Conservation (phyloP, 2,888 invertebrate genomes). For the Papilio gigon region DNA sequence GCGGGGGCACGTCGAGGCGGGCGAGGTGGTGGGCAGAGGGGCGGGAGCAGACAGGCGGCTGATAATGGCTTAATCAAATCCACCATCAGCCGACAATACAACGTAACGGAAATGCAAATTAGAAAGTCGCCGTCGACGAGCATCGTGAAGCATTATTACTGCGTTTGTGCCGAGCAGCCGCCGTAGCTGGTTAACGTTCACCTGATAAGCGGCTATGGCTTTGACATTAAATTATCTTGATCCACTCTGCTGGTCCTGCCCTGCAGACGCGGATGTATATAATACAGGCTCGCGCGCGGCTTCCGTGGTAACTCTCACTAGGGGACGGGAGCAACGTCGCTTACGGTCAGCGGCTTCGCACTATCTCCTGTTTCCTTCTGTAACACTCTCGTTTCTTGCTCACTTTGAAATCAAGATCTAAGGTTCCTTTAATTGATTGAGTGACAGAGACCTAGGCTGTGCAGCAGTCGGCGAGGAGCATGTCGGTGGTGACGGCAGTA, state of each 20-base stretch:
- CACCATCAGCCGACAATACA: slow-evolving; percentile 44
- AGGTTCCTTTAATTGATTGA: neutral
- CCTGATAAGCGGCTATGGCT: neutral
- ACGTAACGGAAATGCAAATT: slow-evolving; percentile 33
- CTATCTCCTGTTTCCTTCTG: neutral
- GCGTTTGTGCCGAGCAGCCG: slow-evolving; percentile 8
- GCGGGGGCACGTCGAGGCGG: slow-evolving; percentile 26
- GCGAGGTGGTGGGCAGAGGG: slow-evolving; percentile 29
- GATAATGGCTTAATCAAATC: slow-evolving; percentile 55
- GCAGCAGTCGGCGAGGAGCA: slow-evolving; percentile 10
- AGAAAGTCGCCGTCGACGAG: slow-evolving; percentile 23
- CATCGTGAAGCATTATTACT: neutral
- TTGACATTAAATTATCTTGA: slow-evolving; percentile 1
- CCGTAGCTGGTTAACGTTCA: slow-evolving; percentile 1
- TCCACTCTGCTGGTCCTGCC: neutral
- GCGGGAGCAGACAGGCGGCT: slow-evolving; percentile 33
- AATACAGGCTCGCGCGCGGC: too few relatives aligned
- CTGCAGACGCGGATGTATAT: neutral
- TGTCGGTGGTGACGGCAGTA: slow-evolving; percentile 22
- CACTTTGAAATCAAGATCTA: slow-evolving; percentile 3
- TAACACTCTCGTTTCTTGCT: neutral
- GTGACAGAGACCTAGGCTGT: neutral
- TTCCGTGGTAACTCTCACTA: too few relatives aligned
- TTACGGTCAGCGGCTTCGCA: neutral
- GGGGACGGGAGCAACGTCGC: neutral